Evolutionary conservation across 2,888 invertebrate genomes (phyloP).

Genomic region (Formica aserva): DNA sequence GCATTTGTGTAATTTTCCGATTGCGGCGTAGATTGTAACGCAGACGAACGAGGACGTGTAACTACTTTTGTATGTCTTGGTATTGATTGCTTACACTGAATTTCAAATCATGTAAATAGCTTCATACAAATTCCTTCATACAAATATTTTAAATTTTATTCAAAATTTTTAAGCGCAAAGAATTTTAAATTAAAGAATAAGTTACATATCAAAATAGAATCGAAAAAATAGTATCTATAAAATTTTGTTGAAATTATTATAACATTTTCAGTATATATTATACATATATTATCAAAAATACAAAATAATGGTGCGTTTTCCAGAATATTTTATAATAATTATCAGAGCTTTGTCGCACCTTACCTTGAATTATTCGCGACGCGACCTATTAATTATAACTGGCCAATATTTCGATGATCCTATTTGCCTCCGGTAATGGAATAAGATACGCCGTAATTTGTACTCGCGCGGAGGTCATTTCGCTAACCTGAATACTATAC

Average conservation of each 20-base stretch:
- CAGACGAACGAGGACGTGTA: slow-evolving; percentile 15
- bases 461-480: slow-evolving; percentile 57
- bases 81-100: slow-evolving; percentile 6
- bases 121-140: background rate
- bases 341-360: background rate
- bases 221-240: too few relatives aligned
- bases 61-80: background rate
- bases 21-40: background rate
- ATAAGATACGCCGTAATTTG: slow-evolving; percentile 62
- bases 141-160: background rate
- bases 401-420: slow-evolving; percentile 31
- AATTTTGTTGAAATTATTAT: background rate
- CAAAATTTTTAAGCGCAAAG: background rate
- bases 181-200: background rate
- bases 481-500: slow-evolving; percentile 70
- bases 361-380: background rate
- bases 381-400: slow-evolving; percentile 21
- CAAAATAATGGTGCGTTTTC: background rate
- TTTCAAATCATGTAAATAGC: background rate
- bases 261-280: background rate
- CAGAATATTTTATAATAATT: background rate
- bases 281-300: background rate
- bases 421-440: slow-evolving; percentile 19
- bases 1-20: slow-evolving; percentile 21
- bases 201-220: background rate